Base-by-base conservation (phyloP, 2,797 vertebrate genomes). In the Leptodactylus fallax region DNA sequence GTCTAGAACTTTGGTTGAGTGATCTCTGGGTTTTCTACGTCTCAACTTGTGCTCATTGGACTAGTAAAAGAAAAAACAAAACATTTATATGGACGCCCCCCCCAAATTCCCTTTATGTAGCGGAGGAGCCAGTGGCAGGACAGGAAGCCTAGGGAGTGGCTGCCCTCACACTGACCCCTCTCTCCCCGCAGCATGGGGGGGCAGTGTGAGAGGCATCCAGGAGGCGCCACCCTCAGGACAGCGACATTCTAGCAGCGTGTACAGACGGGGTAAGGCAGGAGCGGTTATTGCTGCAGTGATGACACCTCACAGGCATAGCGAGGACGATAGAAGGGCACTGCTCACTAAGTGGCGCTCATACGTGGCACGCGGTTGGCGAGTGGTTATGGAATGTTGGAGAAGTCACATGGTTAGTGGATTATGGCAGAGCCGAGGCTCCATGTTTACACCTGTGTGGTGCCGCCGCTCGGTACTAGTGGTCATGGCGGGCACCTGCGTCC, bases 31-130 rank as follows among this genome's bases (percentile, higher is more conserved):
- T 7, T n/a, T 6, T 19, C 11, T 45, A 51, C 27, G 7, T 60
- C 11, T 45, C 56, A 45, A 19, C 17, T 47, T 72, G 82, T 71
- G 77, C 63, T 79, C 19, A 14, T 36, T 8, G 9, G 60, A 55
- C 23, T 88, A 85, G 88, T 91, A 83, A 47, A 25, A 76, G 7
- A 25, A 25, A 55, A 55, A 12, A 13, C 13, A 55, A 55, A 12
- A 13, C 13, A 55, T 55, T 55, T 36, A 36, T 36, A 36, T 36
- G 36, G 36, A 36, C 36, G 36, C 36, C 51, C 51, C 51, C 51
- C 51, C 17, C 6, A 17, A 17, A n/a, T 16, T 19, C 36, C 36
- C 36, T 36, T 36, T 36, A 36, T 36, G 36, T 36, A 36, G 36
- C 36, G 36, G 36, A 36, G 36, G 2, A 36, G 36, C 36, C 36